Evolutionary conservation across 2,888 invertebrate genomes (phyloP).

Genomic region (Thymelicus lineola): DNA sequence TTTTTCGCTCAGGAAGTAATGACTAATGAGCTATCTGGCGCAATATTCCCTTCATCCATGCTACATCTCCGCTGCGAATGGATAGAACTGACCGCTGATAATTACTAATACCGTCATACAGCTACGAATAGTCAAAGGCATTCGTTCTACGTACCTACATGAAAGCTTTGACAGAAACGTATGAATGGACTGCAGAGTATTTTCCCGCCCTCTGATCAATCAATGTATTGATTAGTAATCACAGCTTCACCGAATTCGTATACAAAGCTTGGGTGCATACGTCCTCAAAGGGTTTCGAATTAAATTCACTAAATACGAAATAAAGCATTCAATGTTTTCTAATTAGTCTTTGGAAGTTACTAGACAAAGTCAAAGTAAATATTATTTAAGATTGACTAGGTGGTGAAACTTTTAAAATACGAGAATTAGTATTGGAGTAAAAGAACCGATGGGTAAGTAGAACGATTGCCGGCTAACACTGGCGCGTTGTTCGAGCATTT

Average conservation of each 20-base stretch:
- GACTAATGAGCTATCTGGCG: conserved; percentile 21
- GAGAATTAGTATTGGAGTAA: background rate
- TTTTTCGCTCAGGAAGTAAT: conserved; percentile 17
- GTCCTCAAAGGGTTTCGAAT: conserved; percentile 6
- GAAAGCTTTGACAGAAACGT: conserved; percentile 15
- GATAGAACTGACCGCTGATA: conserved; percentile 12
- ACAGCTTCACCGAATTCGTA: conserved; percentile 46
- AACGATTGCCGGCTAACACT: conserved; percentile 42
- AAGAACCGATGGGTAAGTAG: conserved; percentile 42
- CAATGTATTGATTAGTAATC: conserved; percentile 56
- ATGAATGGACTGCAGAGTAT: conserved; percentile 41
- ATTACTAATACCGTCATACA: conserved; percentile 11
- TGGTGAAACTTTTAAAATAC: conserved; percentile 1
- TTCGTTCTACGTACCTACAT: background rate
- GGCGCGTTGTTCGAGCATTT: conserved; percentile 50
- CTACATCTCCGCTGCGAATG: background rate
- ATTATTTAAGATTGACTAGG: too few species aligned
- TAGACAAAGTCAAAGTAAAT: too few species aligned
- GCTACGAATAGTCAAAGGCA: conserved; percentile 12
- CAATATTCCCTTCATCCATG: conserved; percentile 17
- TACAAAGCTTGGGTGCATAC: conserved; percentile 40
- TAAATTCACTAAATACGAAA: background rate
- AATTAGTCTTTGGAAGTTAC: too few species aligned
- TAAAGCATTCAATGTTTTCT: too few species aligned
- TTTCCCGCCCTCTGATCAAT: conserved; percentile 56